phyloP scores from a whole-genome alignment of 2,888 invertebrate species.

The Cantharis nigra region DNA sequence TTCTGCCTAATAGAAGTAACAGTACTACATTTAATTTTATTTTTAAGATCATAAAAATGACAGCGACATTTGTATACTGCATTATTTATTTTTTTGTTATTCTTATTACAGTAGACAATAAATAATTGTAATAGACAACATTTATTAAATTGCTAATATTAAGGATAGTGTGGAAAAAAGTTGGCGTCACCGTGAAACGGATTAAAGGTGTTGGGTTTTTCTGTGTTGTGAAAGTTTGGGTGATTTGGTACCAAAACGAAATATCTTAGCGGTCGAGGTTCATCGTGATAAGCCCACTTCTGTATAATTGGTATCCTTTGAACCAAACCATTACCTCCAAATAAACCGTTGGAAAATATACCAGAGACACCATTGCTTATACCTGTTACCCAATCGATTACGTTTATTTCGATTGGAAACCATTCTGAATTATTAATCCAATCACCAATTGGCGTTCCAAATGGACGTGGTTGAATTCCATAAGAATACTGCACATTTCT shows the following conservation, averaged over 20 bases:
- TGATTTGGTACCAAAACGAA: constrained; percentile 25
- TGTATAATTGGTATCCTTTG: constrained; percentile 37
- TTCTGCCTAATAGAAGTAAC: neutral
- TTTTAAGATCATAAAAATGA: neutral
- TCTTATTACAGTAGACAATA: neutral
- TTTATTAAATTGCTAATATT: neutral
- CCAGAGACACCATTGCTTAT: constrained; percentile 36
- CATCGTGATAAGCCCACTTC: constrained; percentile 21
- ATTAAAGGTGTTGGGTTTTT: constrained; percentile 1
- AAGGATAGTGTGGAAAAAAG: constrained; percentile 17
- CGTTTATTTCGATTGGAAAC: constrained; percentile 67
- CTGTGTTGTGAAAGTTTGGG: neutral
- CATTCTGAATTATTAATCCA: constrained; percentile 61
- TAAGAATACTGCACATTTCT: constrained; percentile 7
- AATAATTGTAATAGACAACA: neutral
- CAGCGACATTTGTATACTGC: neutral
- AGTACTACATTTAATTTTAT: neutral
- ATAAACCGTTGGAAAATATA: constrained; percentile 34
- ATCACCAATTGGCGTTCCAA: constrained; percentile 47
- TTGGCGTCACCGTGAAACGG: constrained; percentile 6
- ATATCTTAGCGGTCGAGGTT: constrained; percentile 30
- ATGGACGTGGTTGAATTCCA: constrained; percentile 11
- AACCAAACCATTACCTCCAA: constrained; percentile 16
- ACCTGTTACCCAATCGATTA: constrained; percentile 61
- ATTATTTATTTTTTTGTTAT: constrained; percentile 10